These are phyloP conservation scores for Phoebastria nigripes DNA, from an alignment of 2,797 vertebrate genomes.

Conservation along the genomic window DNA sequence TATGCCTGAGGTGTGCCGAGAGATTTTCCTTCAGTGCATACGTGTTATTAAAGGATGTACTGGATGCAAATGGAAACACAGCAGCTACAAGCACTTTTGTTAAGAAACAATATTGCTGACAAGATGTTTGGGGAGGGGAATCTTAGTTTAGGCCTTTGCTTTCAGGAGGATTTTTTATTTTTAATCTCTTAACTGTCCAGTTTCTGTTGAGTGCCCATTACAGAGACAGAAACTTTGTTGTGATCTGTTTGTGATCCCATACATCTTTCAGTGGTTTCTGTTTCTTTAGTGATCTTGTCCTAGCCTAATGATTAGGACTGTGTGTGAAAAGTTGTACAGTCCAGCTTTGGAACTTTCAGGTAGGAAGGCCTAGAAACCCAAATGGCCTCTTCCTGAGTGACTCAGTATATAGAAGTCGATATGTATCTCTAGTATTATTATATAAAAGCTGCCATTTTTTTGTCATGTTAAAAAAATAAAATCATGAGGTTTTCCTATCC, in stretches of 20 bases:
- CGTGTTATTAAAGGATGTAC: not conserved
- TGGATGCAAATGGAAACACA: not conserved
- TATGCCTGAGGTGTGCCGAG: not conserved
- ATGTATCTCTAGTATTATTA: not conserved
- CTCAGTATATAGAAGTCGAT: not conserved
- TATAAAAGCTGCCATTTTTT: not conserved
- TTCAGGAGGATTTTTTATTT: not conserved
- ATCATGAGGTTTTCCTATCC: not conserved
- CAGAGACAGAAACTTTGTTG: not conserved
- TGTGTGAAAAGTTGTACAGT: not conserved
- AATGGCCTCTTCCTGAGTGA: not conserved
- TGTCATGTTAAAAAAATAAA: not conserved
- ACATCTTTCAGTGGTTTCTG: not conserved
- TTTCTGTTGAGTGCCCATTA: not conserved
- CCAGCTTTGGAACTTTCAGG: not conserved
- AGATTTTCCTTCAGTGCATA: not conserved
- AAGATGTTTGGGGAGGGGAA: not conserved
- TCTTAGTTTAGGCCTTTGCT: not conserved
- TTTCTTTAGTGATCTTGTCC: not conserved
- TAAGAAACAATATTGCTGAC: not conserved
- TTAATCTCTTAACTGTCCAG: not conserved
- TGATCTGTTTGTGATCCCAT: not conserved
- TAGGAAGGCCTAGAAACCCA: not conserved
- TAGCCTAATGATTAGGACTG: not conserved
- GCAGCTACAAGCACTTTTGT: not conserved